Evolutionary conservation across 2,888 invertebrate species (phyloP).

Genomic region (Drosophila birchii): DNA sequence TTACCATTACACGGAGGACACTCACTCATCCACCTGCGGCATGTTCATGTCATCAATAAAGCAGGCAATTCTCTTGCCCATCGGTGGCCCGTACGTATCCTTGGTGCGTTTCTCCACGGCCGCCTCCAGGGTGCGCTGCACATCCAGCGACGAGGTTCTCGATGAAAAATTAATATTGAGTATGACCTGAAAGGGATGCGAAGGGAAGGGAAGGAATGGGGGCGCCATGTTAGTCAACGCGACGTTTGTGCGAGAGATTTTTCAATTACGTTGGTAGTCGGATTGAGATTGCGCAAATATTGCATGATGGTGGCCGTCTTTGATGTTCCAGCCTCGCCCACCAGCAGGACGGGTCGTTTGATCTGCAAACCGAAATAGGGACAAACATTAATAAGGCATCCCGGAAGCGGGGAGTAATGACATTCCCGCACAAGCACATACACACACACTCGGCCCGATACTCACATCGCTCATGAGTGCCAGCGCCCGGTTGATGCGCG

Average conservation of each 20-base stretch:
- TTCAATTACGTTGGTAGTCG: constrained; percentile 87
- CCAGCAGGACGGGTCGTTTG: constrained; percentile 91
- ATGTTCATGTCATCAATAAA: constrained; percentile 98
- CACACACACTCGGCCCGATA: not conserved
- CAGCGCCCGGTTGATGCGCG: constrained; percentile 91
- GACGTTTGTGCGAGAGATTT: constrained; percentile 34
- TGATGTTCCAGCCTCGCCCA: constrained; percentile 96
- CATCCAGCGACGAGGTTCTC: constrained; percentile 95
- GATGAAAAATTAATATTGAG: constrained; percentile 96
- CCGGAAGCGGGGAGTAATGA: constrained; percentile 14
- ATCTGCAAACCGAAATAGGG: constrained; percentile 84
- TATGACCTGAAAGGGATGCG: constrained; percentile 86
- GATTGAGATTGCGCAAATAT: constrained; percentile 90
- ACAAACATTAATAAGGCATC: constrained; percentile 40
- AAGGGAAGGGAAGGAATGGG: not conserved
- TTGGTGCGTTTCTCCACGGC: constrained; percentile 95
- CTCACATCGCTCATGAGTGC: constrained; percentile 90
- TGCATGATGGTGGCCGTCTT: constrained; percentile 95
- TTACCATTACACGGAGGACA: constrained; percentile 39
- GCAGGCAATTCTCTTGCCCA: constrained; percentile 94
- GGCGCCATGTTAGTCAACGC: constrained; percentile 38
- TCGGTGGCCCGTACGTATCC: constrained; percentile 94
- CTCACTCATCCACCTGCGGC: constrained; percentile 89
- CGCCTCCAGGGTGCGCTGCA: constrained; percentile 94
- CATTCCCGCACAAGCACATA: not conserved